Evolutionary conservation across 2,888 invertebrate species (phyloP).

Genomic region (Hipparchia semele): DNA sequence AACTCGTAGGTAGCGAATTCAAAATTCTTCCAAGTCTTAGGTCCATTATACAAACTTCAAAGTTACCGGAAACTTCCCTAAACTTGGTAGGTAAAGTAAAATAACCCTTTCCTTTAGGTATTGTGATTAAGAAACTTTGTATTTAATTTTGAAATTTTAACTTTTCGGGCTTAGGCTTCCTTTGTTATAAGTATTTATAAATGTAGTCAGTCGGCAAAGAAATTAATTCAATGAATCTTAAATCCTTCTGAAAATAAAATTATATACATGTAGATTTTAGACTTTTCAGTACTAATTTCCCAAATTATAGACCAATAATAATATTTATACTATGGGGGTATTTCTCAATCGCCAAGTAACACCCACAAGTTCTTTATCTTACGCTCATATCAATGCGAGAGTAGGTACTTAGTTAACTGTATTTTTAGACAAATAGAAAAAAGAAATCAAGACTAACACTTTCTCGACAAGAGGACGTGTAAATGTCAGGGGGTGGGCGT

Average conservation of each 20-base stretch:
- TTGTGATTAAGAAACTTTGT: slow-evolving; percentile 26
- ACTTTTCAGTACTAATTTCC: not conserved
- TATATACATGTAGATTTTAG: not conserved
- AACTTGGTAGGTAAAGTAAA: slow-evolving; percentile 24
- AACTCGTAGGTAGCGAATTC: not conserved
- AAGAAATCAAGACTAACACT: too few relatives aligned
- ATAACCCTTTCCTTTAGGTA: slow-evolving; percentile 23
- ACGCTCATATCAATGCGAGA: too few relatives aligned
- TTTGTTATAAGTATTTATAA: not conserved
- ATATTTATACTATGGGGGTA: too few relatives aligned
- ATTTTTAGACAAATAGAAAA: too few relatives aligned
- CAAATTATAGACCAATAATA: too few relatives aligned
- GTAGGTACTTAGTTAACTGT: too few relatives aligned
- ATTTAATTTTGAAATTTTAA: slow-evolving; percentile 10
- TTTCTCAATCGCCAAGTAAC: too few relatives aligned
- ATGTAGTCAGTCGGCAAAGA: not conserved
- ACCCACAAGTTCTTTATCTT: too few relatives aligned
- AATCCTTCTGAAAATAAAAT: too few relatives aligned
- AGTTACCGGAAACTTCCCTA: slow-evolving; percentile 17
- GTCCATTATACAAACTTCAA: slow-evolving; percentile 22
- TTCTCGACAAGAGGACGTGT: too few relatives aligned
- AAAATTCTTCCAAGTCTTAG: slow-evolving; percentile 5
- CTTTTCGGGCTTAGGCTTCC: slow-evolving; percentile 10
- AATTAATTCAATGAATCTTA: not conserved
- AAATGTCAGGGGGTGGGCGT: too few relatives aligned